Percentiles rank a stretch among this genome's conserved stretches.
Conservation (phyloP, 2,113 vertebrate genomes). For the Burhinus bistriatus region DNA sequence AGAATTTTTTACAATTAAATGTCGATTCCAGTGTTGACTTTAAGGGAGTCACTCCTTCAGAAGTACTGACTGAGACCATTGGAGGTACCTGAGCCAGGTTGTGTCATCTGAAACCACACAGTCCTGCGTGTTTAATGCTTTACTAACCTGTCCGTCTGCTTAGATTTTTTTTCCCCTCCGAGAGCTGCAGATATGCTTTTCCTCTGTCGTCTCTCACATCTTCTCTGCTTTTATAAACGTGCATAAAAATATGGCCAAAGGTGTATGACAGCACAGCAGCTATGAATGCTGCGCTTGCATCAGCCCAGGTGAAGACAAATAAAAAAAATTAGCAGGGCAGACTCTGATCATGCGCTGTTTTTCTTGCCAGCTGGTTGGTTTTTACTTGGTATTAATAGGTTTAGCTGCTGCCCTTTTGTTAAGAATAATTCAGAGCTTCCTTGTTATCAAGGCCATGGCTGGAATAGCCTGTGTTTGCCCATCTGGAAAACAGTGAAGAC, state of each 20-base stretch:
- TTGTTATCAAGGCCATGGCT: neutral
- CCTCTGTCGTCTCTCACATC: rapidly evolving
- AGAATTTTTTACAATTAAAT: neutral
- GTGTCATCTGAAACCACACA: neutral
- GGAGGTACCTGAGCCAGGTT: neutral
- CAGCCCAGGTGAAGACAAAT: neutral
- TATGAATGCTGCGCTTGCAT: rapidly evolving
- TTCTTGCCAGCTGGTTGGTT: neutral
- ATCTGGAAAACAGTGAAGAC: conserved; percentile 28
- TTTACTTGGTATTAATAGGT: neutral
- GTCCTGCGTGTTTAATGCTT: neutral
- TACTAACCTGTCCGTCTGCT: neutral
- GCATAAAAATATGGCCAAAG: neutral
- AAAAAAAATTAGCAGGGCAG: neutral
- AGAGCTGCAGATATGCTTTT: neutral
- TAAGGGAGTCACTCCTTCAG: neutral
- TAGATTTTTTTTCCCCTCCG: neutral
- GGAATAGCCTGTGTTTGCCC: conserved; percentile 18
- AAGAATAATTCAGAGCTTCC: conserved; percentile 43
- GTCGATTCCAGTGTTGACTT: neutral
- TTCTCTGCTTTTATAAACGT: neutral
- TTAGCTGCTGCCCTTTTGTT: conserved; percentile 45
- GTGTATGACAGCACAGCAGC: neutral
- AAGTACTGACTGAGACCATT: neutral
- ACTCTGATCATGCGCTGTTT: neutral